Percentiles rank a stretch among this genome's conserved stretches.
These are phyloP conservation scores for Hephaestus fuliginosus DNA, from an alignment of 2,797 vertebrate genomes.

Conservation along the genomic window DNA sequence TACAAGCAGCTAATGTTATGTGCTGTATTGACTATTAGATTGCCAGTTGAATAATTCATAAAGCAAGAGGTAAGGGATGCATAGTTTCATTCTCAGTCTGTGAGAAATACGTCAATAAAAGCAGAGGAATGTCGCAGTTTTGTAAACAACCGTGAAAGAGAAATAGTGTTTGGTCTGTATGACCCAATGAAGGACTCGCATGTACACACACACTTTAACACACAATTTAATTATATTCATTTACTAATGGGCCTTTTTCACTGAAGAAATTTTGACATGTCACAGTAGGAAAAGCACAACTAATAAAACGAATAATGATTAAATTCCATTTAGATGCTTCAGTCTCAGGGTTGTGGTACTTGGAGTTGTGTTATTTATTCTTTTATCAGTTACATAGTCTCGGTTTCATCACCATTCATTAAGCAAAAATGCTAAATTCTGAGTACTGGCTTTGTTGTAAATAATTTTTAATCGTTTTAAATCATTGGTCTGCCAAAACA, in stretches of 20 bases:
- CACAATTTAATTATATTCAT: background rate
- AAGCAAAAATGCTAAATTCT: background rate
- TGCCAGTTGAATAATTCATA: slow-evolving; percentile 77
- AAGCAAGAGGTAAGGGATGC: slow-evolving; percentile 49
- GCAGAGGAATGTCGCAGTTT: slow-evolving; percentile 46
- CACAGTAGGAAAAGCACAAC: slow-evolving; percentile 17
- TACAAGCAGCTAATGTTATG: slow-evolving; percentile 69
- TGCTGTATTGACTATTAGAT: slow-evolving; percentile 73
- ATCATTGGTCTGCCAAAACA: background rate
- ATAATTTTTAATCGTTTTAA: background rate
- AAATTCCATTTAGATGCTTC: slow-evolving; percentile 4
- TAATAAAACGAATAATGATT: background rate
- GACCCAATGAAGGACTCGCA: background rate
- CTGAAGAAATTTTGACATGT: background rate
- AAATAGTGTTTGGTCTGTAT: slow-evolving; percentile 11
- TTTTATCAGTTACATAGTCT: background rate
- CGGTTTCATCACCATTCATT: background rate
- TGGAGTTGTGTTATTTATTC: background rate
- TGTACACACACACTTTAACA: slow-evolving; percentile 4
- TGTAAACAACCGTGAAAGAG: slow-evolving; percentile 49
- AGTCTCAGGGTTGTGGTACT: background rate
- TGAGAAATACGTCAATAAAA: slow-evolving; percentile 52
- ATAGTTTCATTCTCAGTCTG: slow-evolving; percentile 51
- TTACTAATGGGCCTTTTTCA: background rate
- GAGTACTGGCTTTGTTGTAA: too few relatives aligned